Evolutionary conservation across 1,140 invertebrate genomes (phyloP), one percentile per base, ranked within the genome.

Genomic region (Mactra quadrangularis): DNA sequence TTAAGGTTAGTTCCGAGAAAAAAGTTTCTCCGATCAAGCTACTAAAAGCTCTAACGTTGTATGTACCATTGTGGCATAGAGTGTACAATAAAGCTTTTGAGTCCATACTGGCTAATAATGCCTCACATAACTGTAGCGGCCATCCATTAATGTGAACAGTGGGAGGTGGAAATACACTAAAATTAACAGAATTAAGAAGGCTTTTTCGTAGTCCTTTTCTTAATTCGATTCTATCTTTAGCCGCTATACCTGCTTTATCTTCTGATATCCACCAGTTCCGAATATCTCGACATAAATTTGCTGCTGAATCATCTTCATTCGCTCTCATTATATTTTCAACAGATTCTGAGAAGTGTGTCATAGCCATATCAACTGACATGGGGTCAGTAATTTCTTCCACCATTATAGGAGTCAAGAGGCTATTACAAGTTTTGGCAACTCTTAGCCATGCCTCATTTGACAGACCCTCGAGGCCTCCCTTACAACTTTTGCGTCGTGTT

Each of bases 71-170:
- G 31, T 75, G 52, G 29, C 53, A 75, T 2, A 75, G 38, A 3
- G 22, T 9, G 72, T 59, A 75, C 22, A 75, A 29, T 41, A 57
- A 27, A 17, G 72, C 22, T n/a, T 75, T 75, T 1, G 35, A 1
- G 13, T 75, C 72, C 1, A 75, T 75, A 38, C 38, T 38, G 9
- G 72, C 72, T 41, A 38, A 25, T 45, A 75, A 1, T 1, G 35
- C 72, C 33, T 75, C 72, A 53, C 72, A 75, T 6, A 75, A 55
- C 22, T 75, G 72, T 9, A 75, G 1, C 11, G 72, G 55, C 72
- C 53, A 75, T 60, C 72, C 53, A 22, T 38, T 15, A 4, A 74
- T 59, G 33, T 31, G n/a, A 13, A 55, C 57, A 11, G 1, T 41
- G 4, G 72, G 19, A 4, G 53, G 55, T 38, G 72, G 72, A 45